Conservation (phyloP, 2,888 invertebrate genomes). For the Ophraella communa region DNA sequence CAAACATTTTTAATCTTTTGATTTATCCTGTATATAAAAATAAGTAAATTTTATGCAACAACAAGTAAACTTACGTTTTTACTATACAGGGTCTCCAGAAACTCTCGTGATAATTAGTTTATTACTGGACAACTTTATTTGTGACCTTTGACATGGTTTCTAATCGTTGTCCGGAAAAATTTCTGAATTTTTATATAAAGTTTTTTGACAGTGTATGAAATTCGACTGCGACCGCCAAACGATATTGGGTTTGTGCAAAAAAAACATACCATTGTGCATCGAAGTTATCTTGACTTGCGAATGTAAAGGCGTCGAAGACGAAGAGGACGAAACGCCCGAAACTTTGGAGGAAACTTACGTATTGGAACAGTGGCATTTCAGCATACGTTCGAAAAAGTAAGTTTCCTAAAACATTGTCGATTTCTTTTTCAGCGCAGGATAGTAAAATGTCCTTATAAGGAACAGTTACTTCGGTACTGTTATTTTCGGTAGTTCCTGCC, state of each 20-base stretch:
- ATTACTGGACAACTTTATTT: not conserved
- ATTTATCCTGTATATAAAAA: too few species aligned
- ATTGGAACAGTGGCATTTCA: constrained; percentile 84
- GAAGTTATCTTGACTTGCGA: constrained; percentile 80
- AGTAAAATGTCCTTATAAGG: too few species aligned
- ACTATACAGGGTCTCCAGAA: too few species aligned
- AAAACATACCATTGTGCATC: constrained; percentile 77
- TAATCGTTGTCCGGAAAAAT: too few species aligned
- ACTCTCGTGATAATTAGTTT: too few species aligned
- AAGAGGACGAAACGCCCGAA: constrained; percentile 54
- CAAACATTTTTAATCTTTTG: too few species aligned
- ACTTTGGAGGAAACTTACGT: constrained; percentile 64
- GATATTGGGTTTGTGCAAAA: constrained; percentile 71
- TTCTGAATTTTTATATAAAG: not conserved
- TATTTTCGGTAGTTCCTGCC: too few species aligned
- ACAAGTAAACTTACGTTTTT: too few species aligned
- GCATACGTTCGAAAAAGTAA: constrained; percentile 68
- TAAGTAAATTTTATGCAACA: too few species aligned
- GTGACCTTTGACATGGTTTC: not conserved
- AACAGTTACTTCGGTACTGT: too few species aligned
- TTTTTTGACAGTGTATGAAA: constrained; percentile 63
- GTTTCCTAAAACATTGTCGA: constrained; percentile 33
- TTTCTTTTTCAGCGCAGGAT: too few species aligned
- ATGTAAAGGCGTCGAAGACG: constrained; percentile 64
- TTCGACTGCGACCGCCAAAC: constrained; percentile 63